A percentile compares a stretch with the other conserved stretches of the same genome.
These are phyloP conservation scores for Teleogryllus oceanicus DNA, from an alignment of 2,888 invertebrate genomes.

Conservation along the genomic window DNA sequence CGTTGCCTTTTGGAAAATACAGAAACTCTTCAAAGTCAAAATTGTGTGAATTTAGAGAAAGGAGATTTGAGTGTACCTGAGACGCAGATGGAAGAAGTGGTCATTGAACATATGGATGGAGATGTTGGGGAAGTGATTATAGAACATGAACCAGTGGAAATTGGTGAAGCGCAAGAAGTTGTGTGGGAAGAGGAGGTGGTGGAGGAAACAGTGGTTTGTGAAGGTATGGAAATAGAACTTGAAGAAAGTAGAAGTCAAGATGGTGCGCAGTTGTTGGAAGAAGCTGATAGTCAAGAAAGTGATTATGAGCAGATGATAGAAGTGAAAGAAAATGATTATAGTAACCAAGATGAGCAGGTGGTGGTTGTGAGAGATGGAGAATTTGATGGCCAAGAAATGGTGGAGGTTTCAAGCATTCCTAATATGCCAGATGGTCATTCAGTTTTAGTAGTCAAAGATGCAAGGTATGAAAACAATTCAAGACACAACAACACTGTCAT, in stretches of 20 bases:
- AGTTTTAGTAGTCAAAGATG: slow-evolving; percentile 21
- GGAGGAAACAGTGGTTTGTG: slow-evolving; percentile 48
- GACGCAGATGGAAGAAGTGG: background rate
- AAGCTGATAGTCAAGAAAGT: slow-evolving; percentile 37
- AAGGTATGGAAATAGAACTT: slow-evolving; percentile 45
- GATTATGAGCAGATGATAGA: slow-evolving; percentile 27
- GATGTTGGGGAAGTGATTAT: slow-evolving; percentile 22
- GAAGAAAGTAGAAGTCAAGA: slow-evolving; percentile 33
- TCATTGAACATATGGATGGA: background rate
- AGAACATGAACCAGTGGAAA: slow-evolving; percentile 29
- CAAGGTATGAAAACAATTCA: background rate
- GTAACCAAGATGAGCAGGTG: slow-evolving; percentile 28
- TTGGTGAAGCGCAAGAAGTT: slow-evolving; percentile 31
- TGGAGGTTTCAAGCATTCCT: background rate
- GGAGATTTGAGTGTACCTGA: slow-evolving; percentile 21
- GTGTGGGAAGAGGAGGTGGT: slow-evolving; percentile 46
- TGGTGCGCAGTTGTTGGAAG: slow-evolving; percentile 38
- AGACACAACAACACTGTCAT: too few relatives aligned
- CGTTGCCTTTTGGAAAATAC: slow-evolving; percentile 50
- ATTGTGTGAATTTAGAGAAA: background rate
- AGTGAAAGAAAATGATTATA: slow-evolving; percentile 27
- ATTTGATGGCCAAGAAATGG: slow-evolving; percentile 12
- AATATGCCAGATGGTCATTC: background rate
- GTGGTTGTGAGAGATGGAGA: slow-evolving; percentile 28
- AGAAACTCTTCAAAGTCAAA: background rate